Conservation (phyloP, 1,140 invertebrate genomes). For the Neelides sp. region DNA sequence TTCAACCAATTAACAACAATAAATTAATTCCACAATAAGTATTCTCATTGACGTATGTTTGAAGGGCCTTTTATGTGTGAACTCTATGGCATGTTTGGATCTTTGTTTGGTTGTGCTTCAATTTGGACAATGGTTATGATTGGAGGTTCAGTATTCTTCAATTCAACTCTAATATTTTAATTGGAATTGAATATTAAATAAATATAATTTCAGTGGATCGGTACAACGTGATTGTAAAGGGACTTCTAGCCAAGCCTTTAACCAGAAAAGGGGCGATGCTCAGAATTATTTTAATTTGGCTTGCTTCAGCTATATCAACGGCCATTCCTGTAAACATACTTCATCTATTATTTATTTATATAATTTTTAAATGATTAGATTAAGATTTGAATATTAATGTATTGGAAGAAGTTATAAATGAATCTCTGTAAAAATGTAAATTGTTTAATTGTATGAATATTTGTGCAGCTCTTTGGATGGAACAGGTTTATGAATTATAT, state of each 20-base stretch:
- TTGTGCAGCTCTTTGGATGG: conserved; percentile 70
- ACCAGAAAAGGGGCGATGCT: conserved; percentile 53
- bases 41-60: conserved; percentile 19
- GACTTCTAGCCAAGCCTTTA: conserved; percentile 55
- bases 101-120: conserved; percentile 62
- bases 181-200: conserved; percentile 37
- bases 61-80: conserved; percentile 63
- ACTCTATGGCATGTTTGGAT: conserved; percentile 63
- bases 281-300: conserved; percentile 56
- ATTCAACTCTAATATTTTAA: conserved; percentile 27
- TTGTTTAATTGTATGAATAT: too few relatives aligned
- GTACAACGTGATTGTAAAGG: conserved; percentile 75
- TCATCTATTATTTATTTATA: too few relatives aligned
- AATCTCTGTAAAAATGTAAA: too few relatives aligned
- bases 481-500: conserved; percentile 47
- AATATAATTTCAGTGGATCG: conserved; percentile 58
- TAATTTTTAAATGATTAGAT: too few relatives aligned
- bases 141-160: conserved; percentile 35
- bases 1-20: background rate
- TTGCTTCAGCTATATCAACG: conserved; percentile 52
- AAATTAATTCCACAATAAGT: conserved; percentile 7
- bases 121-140: conserved; percentile 67
- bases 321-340: too few relatives aligned
- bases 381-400: too few relatives aligned
- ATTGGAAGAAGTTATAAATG: too few relatives aligned